A percentile compares a stretch with the other conserved stretches of the same genome.
phyloP scores from a whole-genome alignment of 1,140 invertebrate genomes.

The Drosophila nikananu region DNA sequence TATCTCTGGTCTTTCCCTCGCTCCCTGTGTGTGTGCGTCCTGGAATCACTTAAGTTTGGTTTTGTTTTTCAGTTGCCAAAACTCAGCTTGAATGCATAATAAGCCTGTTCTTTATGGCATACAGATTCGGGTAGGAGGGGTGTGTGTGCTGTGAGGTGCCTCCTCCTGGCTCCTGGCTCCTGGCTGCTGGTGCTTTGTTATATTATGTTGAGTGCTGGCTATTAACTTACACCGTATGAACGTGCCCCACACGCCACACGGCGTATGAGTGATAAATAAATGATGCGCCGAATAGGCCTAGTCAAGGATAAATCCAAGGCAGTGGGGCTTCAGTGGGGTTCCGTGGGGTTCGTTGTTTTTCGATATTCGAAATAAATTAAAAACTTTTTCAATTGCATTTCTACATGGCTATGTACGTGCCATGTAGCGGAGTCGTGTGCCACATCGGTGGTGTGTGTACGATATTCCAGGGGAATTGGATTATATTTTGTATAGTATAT shows the following conservation, averaged over 20 bases:
- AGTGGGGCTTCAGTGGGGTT: no score
- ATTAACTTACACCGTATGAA: conserved; percentile 71
- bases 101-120: conserved; percentile 51
- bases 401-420: conserved; percentile 55
- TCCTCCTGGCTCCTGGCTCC: no score
- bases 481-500: conserved; percentile 32
- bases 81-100: conserved; percentile 71
- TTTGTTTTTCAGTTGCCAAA: conserved; percentile 72
- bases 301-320: background rate
- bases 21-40: conserved; percentile 30
- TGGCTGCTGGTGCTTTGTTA: conserved; percentile 50
- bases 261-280: conserved; percentile 70
- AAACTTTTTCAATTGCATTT: conserved; percentile 76
- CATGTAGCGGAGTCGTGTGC: conserved; percentile 4
- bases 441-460: background rate
- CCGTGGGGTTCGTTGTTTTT: conserved; percentile 18
- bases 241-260: conserved; percentile 55
- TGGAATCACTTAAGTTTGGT: conserved; percentile 74
- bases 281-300: conserved; percentile 57
- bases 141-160: background rate
- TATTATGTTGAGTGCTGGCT: conserved; percentile 72
- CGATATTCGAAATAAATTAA: conserved; percentile 76
- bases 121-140: background rate
- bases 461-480: conserved; percentile 13
- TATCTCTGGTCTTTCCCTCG: background rate